These are phyloP conservation scores for Corbicula japonica DNA, from an alignment of 2,888 invertebrate genomes.

Conservation along the genomic window DNA sequence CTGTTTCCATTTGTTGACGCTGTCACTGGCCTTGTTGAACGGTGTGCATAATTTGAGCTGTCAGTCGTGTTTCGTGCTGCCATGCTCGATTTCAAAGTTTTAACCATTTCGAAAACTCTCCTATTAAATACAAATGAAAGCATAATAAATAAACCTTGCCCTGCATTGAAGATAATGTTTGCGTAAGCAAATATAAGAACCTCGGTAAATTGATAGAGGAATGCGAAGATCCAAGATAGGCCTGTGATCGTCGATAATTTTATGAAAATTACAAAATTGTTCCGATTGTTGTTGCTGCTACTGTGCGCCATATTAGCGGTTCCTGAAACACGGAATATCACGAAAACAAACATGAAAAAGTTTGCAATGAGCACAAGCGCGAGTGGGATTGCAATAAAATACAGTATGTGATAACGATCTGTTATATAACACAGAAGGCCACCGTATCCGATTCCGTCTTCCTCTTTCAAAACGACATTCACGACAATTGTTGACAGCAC, in stretches of 20 bases:
- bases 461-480: not conserved
- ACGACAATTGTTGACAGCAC: constrained; percentile 21
- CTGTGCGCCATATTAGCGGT: constrained; percentile 35
- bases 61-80: too few species aligned
- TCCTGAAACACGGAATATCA: constrained; percentile 30
- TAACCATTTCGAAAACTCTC: constrained; percentile 36
- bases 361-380: constrained; percentile 42
- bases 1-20: too few species aligned
- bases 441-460: constrained; percentile 44
- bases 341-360: constrained; percentile 52
- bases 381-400: constrained; percentile 44
- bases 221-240: constrained; percentile 53
- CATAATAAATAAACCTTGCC: constrained; percentile 63
- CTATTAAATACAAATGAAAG: constrained; percentile 55
- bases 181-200: constrained; percentile 40
- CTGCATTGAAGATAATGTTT: constrained; percentile 47
- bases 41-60: too few species aligned
- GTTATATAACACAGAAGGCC: constrained; percentile 46
- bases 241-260: constrained; percentile 58
- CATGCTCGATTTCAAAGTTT: too few species aligned
- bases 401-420: constrained; percentile 33
- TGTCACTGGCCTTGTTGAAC: too few species aligned
- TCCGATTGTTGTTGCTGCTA: constrained; percentile 36
- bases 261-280: constrained; percentile 49
- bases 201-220: constrained; percentile 48